Evolutionary conservation across 2,797 vertebrate genomes (phyloP).

Genomic region (Lutjanus campechanus): DNA sequence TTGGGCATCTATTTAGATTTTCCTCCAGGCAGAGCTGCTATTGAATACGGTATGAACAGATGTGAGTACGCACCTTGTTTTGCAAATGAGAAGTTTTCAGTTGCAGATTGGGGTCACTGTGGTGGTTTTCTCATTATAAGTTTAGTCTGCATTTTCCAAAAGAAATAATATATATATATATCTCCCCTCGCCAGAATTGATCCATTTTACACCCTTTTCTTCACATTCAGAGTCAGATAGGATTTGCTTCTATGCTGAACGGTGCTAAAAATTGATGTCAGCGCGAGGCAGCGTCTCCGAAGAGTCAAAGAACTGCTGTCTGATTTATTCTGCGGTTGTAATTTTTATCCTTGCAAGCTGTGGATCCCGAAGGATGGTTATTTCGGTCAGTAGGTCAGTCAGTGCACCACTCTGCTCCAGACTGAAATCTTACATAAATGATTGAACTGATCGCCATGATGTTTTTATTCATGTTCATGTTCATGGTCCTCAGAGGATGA

Average conservation of each 20-base stretch:
- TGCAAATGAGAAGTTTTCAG: slow-evolving; percentile 13
- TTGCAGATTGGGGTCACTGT: slow-evolving; percentile 21
- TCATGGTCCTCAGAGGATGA: too few relatives aligned
- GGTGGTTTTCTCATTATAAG: slow-evolving; percentile 7
- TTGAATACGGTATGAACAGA: slow-evolving; percentile 32
- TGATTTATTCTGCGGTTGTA: not conserved
- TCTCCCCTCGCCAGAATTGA: not conserved
- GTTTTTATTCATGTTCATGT: not conserved
- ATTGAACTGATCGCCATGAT: not conserved
- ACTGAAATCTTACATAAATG: not conserved
- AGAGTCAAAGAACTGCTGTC: not conserved
- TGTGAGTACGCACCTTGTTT: slow-evolving; percentile 6
- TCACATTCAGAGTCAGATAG: not conserved
- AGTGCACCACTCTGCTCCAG: not conserved
- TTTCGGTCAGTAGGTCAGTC: not conserved
- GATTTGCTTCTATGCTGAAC: not conserved
- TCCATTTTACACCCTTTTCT: not conserved
- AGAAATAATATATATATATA: slow-evolving; percentile 1
- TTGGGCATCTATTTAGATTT: slow-evolving; percentile 14
- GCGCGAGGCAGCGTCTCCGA: not conserved
- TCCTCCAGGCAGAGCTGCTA: not conserved
- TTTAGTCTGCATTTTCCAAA: not conserved
- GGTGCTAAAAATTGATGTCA: not conserved
- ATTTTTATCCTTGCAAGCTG: not conserved
- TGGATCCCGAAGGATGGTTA: not conserved